A percentile compares a stretch with the other conserved stretches of the same genome.
phyloP scores from a whole-genome alignment of 2,888 invertebrate species.

The Drosophila suboccidentalis region DNA sequence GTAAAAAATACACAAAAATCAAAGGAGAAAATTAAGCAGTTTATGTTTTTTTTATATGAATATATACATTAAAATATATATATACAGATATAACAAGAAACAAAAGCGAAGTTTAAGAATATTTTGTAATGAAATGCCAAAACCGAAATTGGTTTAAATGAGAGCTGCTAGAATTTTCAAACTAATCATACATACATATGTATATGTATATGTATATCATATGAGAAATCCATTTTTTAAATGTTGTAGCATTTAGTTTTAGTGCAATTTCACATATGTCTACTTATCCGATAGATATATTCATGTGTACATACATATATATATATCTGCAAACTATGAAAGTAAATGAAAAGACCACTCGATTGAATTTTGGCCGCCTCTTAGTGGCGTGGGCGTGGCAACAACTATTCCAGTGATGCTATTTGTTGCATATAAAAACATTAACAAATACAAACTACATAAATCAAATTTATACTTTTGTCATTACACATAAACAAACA shows the following conservation, averaged over 20 bases:
- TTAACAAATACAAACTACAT: conserved; percentile 65
- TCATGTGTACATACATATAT: conserved; percentile 27
- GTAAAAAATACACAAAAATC: conserved; percentile 36
- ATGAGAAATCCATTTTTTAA: conserved; percentile 72
- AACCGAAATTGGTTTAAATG: conserved; percentile 62
- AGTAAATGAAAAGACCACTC: conserved; percentile 70
- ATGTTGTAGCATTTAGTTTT: conserved; percentile 81
- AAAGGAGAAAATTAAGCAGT: conserved; percentile 31
- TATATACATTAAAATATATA: conserved; percentile 28
- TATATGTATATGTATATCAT: conserved; percentile 19
- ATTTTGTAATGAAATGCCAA: conserved; percentile 71
- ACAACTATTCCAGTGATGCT: conserved; percentile 79
- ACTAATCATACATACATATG: conserved; percentile 30
- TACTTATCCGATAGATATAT: conserved; percentile 55
- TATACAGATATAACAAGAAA: conserved; percentile 13
- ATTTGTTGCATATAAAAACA: conserved; percentile 76
- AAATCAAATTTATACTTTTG: conserved; percentile 76
- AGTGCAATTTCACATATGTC: conserved; percentile 79
- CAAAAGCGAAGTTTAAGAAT: conserved; percentile 41
- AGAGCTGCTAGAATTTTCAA: conserved; percentile 75
- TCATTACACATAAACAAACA: conserved; percentile 28
- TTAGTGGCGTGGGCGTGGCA: conserved; percentile 49
- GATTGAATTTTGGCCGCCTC: conserved; percentile 49
- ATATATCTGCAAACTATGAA: conserved; percentile 34
- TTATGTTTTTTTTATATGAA: conserved; percentile 56